Evolutionary conservation across 2,888 invertebrate species (phyloP), one percentile per base, ranked within the genome.

Genomic region (Aelia acuminata): DNA sequence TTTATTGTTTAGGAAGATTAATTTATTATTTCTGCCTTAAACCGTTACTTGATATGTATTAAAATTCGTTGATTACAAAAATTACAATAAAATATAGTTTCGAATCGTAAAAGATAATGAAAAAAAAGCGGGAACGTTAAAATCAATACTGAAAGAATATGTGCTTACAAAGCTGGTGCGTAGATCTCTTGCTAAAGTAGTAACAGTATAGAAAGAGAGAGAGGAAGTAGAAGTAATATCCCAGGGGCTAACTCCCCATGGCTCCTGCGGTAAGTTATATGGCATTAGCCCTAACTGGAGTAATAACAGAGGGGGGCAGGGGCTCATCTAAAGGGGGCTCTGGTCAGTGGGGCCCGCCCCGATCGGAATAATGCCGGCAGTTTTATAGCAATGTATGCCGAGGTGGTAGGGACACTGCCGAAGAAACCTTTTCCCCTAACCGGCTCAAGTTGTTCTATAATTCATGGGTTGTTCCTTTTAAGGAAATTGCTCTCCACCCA

Each of bases 391-490:
- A 80, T 80, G n/a, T 80, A 47, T 43, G 43, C 35, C 31, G 80
- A 80, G 80, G 80, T 80, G 80, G 80, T 80, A 47, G 80, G 80
- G 88, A 84, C 84, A 85, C 57, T 86, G 49, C 48, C 84, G 47
- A 85, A 87, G 88, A 88, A 89, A 88, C 89, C 89, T 89, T 89
- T 89, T 87, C 89, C 88, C 89, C 88, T 87, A 89, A 89, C 88
- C 89, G 70, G 47, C 88, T 43, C 87, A 87, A 85, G 89, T 89
- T 90, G 88, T 89, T 90, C 89, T 90, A 90, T 90, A 90, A 90
- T 90, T 90, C 90, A 90, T 90, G 90, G 90, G 87, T 89, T 89
- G 89, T 90, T 90, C 89, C 90, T 89, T 90, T 90, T 89, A 90
- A 90, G 89, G 90, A 89, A 90, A 89, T 90, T 89, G 90, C 89